A percentile compares a stretch with the other conserved stretches of the same genome.
These are phyloP conservation scores for Castor canadensis DNA, from an alignment of 2,113 vertebrate species.

Conservation along the genomic window DNA sequence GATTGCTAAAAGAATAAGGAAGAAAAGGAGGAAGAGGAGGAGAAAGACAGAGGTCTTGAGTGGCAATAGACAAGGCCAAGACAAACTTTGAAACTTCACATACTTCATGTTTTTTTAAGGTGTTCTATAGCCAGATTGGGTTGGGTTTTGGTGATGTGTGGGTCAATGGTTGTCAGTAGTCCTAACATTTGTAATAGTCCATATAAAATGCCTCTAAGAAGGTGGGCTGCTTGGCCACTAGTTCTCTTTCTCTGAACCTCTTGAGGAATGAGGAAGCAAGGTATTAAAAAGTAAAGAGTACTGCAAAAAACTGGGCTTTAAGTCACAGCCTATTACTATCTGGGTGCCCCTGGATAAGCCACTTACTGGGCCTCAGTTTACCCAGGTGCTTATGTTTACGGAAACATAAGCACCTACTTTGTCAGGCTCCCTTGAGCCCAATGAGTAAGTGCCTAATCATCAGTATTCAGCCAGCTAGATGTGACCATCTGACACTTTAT, in stretches of 20 bases:
- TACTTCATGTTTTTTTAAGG: not conserved
- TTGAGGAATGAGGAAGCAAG: not conserved
- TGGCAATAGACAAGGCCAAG: not conserved
- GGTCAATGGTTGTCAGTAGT: not conserved
- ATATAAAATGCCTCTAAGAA: not conserved
- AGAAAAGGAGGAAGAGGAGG: not conserved
- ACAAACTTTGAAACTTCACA: not conserved
- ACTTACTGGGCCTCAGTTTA: not conserved
- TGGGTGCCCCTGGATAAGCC: not conserved
- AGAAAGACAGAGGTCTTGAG: not conserved
- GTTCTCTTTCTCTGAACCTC: not conserved
- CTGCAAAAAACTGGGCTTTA: not conserved
- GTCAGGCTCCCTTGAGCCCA: not conserved
- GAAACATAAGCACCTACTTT: not conserved
- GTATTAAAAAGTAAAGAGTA: not conserved
- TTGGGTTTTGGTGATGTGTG: not conserved
- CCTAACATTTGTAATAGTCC: not conserved
- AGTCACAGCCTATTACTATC: not conserved
- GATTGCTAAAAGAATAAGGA: fast-evolving
- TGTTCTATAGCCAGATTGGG: not conserved
- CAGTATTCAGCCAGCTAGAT: not conserved
- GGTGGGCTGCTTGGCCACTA: not conserved
- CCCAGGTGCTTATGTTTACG: no score
- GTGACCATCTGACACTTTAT: not conserved
- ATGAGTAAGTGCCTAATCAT: not conserved